A percentile compares a stretch with the other conserved stretches of the same genome.
phyloP scores from a whole-genome alignment of 2,888 invertebrate genomes.

The Incurvaria masculella region DNA sequence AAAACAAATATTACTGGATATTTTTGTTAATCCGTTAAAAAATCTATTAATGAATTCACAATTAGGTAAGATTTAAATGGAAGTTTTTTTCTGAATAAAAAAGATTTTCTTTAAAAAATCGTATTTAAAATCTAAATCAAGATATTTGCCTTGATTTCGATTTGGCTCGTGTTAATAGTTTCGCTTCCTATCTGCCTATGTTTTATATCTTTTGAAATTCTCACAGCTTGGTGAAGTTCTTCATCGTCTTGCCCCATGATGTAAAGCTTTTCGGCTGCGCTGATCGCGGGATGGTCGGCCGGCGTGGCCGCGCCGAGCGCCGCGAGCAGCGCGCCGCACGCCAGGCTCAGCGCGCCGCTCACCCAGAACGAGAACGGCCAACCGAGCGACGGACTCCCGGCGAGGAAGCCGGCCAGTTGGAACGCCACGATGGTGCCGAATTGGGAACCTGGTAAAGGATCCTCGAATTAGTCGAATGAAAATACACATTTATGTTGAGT shows the following conservation, averaged over 20 bases:
- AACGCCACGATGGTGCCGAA: constrained; percentile 66
- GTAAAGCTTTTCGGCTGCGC: constrained; percentile 40
- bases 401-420: constrained; percentile 60
- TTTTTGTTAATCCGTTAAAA: too few relatives aligned
- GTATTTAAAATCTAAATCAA: too few relatives aligned
- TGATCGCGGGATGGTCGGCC: constrained; percentile 39
- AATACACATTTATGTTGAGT: too few relatives aligned
- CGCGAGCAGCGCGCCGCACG: constrained; percentile 42
- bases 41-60: too few relatives aligned
- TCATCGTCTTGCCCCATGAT: constrained; percentile 30
- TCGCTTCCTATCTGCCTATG: too few relatives aligned
- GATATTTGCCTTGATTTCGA: too few relatives aligned
- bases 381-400: constrained; percentile 50
- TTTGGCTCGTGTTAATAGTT: too few relatives aligned
- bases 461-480: background rate
- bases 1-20: too few relatives aligned
- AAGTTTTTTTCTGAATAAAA: too few relatives aligned
- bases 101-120: too few relatives aligned
- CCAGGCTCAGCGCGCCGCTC: constrained; percentile 50
- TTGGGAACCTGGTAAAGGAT: constrained; percentile 52
- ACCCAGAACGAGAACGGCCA: constrained; percentile 69
- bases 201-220: too few relatives aligned
- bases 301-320: constrained; percentile 49
- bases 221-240: background rate
- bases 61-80: too few relatives aligned